A percentile compares a stretch with the other conserved stretches of the same genome.
phyloP scores from a whole-genome alignment of 2,113 vertebrate species.

The Scopus umbretta region DNA sequence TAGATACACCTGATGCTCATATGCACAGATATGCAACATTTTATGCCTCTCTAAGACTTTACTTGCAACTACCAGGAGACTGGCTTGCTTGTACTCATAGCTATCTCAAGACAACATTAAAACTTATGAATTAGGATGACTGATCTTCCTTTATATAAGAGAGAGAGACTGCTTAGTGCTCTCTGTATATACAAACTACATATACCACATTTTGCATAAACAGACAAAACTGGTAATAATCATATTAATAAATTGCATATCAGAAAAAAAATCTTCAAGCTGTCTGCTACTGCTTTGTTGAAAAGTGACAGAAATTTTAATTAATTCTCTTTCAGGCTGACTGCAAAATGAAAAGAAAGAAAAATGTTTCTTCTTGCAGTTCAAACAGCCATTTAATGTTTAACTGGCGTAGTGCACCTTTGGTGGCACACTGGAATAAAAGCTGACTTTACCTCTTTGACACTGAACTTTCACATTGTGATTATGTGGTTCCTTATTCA shows the following conservation, averaged over 20 bases:
- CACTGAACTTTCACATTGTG: neutral
- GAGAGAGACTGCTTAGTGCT: neutral
- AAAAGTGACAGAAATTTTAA: neutral
- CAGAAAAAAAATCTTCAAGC: neutral
- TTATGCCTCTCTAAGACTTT: neutral
- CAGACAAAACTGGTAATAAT: neutral
- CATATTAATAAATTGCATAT: neutral
- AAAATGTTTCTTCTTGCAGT: neutral
- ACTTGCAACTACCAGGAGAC: neutral
- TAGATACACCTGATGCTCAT: neutral
- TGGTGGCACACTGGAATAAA: neutral
- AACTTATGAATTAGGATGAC: neutral
- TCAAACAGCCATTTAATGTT: neutral
- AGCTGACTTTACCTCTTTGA: neutral
- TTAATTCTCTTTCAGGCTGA: neutral
- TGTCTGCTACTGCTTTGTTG: neutral
- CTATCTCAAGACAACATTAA: neutral
- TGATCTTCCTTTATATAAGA: neutral
- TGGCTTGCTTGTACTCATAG: neutral
- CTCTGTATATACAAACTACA: neutral
- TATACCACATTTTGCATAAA: neutral
- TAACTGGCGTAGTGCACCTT: rapidly evolving
- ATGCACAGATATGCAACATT: neutral
- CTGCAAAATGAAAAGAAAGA: neutral
- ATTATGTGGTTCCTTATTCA: neutral